Percentiles rank a stretch among this genome's conserved stretches.
phyloP scores from a whole-genome alignment of 2,888 invertebrate genomes.

The Stenodera caucasica region DNA sequence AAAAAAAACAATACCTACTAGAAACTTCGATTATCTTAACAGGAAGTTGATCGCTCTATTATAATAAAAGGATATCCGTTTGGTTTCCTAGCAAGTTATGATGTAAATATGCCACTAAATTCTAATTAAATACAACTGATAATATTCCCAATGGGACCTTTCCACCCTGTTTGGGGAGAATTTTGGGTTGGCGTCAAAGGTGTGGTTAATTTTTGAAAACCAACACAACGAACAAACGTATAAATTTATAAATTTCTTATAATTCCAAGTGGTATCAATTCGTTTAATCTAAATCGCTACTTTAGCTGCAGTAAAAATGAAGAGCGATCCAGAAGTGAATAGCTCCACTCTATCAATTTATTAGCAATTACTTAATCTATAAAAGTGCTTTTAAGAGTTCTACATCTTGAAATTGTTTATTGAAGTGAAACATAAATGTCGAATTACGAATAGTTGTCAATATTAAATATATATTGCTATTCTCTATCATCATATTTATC shows the following conservation, averaged over 20 bases:
- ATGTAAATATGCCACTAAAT: no score
- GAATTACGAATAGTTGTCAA: no score
- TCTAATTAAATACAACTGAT: background rate
- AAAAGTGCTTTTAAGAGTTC: conserved; percentile 2
- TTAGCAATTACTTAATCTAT: conserved; percentile 12
- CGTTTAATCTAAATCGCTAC: conserved; percentile 11
- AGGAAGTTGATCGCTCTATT: no score
- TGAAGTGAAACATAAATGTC: no score
- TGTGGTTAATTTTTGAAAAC: background rate
- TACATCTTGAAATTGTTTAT: no score
- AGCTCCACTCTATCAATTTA: conserved; percentile 2
- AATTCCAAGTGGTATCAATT: background rate
- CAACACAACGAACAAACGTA: no score
- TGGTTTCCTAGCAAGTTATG: no score
- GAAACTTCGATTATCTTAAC: conserved; percentile 3
- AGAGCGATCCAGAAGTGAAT: no score
- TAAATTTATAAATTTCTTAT: no score
- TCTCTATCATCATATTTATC: no score
- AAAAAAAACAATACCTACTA: background rate
- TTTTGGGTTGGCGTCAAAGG: background rate
- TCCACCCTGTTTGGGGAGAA: background rate
- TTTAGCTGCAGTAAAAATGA: conserved; percentile 3
- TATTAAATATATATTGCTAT: no score
- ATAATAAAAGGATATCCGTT: background rate
- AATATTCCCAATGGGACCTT: background rate